Conservation (phyloP, 2,888 invertebrate species). For the Apeira syringaria region DNA sequence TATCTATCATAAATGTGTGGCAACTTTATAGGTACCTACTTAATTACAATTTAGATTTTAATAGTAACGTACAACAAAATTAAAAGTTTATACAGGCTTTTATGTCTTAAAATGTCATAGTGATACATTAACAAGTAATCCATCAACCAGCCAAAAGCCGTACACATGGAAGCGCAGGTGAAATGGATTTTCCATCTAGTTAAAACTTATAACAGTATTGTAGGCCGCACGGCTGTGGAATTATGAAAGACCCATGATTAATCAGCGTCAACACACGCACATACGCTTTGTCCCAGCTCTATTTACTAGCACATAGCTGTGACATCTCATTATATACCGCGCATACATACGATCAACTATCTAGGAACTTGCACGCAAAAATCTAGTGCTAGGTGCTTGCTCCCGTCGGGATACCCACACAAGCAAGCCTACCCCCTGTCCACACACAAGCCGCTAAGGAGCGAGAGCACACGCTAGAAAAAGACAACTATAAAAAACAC, state of each 20-base stretch:
- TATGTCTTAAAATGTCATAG: neutral
- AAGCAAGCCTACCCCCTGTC: constrained; percentile 34
- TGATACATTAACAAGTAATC: neutral
- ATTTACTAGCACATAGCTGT: constrained; percentile 70
- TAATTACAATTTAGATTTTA: no score
- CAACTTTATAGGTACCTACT: no score
- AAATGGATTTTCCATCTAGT: constrained; percentile 28
- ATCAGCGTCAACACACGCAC: constrained; percentile 68
- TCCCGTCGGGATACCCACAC: constrained; percentile 53
- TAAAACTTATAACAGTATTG: constrained; percentile 27
- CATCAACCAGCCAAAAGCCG: constrained; percentile 4
- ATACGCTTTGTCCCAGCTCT: constrained; percentile 70
- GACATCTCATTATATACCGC: constrained; percentile 77
- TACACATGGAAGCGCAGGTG: constrained; percentile 7
- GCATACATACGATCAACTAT: constrained; percentile 63
- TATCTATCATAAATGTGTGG: no score
- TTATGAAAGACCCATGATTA: constrained; percentile 72
- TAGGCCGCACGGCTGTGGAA: constrained; percentile 37
- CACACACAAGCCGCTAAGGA: constrained; percentile 53
- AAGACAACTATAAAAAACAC: constrained; percentile 81
- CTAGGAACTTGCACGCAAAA: constrained; percentile 80
- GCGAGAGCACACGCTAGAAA: constrained; percentile 73
- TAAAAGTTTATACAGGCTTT: no score
- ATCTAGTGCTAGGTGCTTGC: constrained; percentile 78
- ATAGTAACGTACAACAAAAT: no score